phyloP scores from a whole-genome alignment of 2,797 vertebrate genomes.

The Podarcis lilfordi region DNA sequence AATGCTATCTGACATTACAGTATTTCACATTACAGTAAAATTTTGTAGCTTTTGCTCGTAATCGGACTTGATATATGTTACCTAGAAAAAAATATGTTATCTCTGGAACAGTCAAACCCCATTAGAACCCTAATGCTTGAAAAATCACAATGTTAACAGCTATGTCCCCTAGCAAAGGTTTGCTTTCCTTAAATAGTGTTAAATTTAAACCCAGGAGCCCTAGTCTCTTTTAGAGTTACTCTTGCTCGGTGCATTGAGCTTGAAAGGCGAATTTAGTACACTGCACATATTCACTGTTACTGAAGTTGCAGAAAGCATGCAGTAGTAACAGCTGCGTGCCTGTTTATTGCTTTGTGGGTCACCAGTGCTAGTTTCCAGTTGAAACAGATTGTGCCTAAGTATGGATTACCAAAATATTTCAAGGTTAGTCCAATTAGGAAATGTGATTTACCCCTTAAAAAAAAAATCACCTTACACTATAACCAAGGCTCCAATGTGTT shows the following conservation, averaged over 20 bases:
- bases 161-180: conserved; percentile 78
- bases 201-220: conserved; percentile 78
- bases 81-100: conserved; percentile 81
- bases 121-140: conserved; percentile 81
- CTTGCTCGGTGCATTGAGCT: conserved; percentile 69
- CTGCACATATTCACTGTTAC: conserved; percentile 56
- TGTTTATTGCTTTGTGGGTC: background rate
- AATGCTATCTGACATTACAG: conserved; percentile 81
- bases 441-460: conserved; percentile 9
- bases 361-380: background rate
- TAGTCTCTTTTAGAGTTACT: conserved; percentile 71
- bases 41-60: conserved; percentile 78
- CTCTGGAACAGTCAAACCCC: conserved; percentile 80
- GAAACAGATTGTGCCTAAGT: background rate
- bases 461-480: background rate
- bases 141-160: conserved; percentile 80
- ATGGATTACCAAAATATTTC: conserved; percentile 16
- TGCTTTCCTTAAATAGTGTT: conserved; percentile 81
- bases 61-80: conserved; percentile 82
- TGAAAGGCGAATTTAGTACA: conserved; percentile 73
- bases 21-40: conserved; percentile 83
- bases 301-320: conserved; percentile 35
- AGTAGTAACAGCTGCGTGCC: conserved; percentile 20
- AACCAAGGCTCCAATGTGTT: background rate
- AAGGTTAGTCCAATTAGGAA: background rate